phyloP scores from a whole-genome alignment of 2,797 vertebrate species.

The Sebastes aleutianus region DNA sequence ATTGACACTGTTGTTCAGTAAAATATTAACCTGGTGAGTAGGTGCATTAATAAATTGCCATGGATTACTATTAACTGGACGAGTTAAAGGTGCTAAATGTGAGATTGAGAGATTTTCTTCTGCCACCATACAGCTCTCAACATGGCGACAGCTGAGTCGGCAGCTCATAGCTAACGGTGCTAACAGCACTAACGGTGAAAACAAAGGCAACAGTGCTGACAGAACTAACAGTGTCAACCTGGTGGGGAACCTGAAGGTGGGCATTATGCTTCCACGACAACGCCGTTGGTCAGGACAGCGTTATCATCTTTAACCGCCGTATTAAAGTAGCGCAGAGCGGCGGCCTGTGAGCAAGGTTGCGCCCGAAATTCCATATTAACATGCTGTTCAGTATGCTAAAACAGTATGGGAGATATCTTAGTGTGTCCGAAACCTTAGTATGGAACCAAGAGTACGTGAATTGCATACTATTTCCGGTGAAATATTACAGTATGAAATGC shows the following conservation, averaged over 20 bases:
- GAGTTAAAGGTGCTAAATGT: neutral
- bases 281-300: neutral
- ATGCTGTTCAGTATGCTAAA: neutral
- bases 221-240: neutral
- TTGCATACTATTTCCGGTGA: neutral
- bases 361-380: neutral
- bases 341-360: neutral
- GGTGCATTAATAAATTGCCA: neutral
- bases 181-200: neutral
- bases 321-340: neutral
- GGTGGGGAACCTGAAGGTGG: neutral
- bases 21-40: slow-evolving; percentile 5
- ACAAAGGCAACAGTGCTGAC: neutral
- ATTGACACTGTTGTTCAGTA: neutral
- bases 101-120: neutral
- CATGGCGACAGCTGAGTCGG: neutral
- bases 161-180: neutral
- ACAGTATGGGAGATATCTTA: no score
- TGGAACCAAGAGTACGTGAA: neutral
- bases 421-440: neutral
- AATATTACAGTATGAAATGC: neutral
- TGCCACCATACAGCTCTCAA: neutral
- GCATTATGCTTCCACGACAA: neutral
- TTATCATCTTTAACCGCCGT: neutral
- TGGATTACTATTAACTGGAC: slow-evolving; percentile 38